Percentiles rank a stretch among this genome's conserved stretches.
phyloP scores from a whole-genome alignment of 2,113 vertebrate species.

The Python bivittatus region DNA sequence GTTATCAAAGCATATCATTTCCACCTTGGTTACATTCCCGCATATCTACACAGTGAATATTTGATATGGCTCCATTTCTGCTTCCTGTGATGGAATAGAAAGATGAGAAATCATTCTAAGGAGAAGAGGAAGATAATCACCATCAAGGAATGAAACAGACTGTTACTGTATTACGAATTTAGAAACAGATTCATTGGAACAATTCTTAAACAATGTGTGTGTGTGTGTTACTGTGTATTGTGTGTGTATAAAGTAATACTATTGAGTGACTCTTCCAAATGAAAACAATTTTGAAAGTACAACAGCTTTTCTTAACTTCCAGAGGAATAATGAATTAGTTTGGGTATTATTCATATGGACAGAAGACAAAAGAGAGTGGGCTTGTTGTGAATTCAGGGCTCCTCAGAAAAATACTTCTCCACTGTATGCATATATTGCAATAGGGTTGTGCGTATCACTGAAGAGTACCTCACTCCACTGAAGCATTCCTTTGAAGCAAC shows the following conservation, averaged over 20 bases:
- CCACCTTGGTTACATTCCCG: not conserved
- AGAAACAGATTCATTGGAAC: not conserved
- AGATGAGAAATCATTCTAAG: not conserved
- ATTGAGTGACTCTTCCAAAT: not conserved
- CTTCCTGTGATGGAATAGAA: not conserved
- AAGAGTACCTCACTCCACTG: not conserved
- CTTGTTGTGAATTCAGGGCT: not conserved
- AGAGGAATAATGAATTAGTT: not conserved
- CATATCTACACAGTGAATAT: not conserved
- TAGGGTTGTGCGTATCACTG: not conserved
- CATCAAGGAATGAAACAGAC: not conserved
- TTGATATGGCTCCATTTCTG: not conserved
- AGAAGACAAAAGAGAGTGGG: not conserved
- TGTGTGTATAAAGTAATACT: not conserved
- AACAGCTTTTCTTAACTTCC: not conserved
- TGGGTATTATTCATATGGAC: not conserved
- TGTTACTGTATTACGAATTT: not conserved
- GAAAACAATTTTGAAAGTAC: not conserved
- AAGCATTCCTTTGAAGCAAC: not conserved
- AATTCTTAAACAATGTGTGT: not conserved
- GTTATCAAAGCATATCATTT: not conserved
- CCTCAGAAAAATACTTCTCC: not conserved
- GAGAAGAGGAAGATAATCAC: not conserved
- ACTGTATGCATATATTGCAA: not conserved
- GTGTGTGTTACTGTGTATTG: not conserved